Conservation (phyloP, 1,140 invertebrate species). For the Drosophila asahinai region DNA sequence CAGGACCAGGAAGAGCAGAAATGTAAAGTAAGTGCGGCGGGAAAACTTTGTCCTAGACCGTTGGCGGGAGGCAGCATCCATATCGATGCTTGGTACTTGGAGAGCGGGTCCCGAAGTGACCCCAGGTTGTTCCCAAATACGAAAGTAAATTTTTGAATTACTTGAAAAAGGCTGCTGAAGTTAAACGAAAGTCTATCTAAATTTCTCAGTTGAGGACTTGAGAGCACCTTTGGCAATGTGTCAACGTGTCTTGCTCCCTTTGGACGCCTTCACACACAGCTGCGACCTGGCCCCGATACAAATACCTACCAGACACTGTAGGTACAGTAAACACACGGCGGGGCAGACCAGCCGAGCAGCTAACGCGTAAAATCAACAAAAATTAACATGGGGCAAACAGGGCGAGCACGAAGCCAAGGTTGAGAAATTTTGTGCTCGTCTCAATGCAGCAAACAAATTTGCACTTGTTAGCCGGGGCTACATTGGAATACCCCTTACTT, state of each 20-base stretch:
- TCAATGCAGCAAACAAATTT: conserved; percentile 69
- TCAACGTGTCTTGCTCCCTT: conserved; percentile 13
- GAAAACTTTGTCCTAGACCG: neutral
- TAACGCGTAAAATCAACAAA: conserved; percentile 64
- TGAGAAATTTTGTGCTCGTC: conserved; percentile 37
- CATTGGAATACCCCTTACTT: neutral
- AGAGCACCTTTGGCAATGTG: conserved; percentile 18
- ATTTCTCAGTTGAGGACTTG: neutral
- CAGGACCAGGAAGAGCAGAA: neutral
- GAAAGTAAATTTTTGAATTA: neutral
- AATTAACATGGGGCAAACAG: conserved; percentile 53
- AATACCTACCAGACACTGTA: conserved; percentile 19
- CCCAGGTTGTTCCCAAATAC: neutral
- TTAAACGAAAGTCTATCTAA: neutral
- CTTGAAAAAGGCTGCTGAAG: neutral
- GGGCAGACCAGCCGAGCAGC: conserved; percentile 39
- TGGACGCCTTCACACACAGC: conserved; percentile 40
- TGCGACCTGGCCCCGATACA: conserved; percentile 39
- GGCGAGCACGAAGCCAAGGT: conserved; percentile 39
- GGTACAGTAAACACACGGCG: conserved; percentile 49
- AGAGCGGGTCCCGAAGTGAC: neutral
- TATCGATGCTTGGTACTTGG: neutral
- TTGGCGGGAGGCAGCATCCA: neutral
- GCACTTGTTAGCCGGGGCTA: conserved; percentile 57
- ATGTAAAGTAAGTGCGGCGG: neutral